Conservation (phyloP, 2,113 vertebrate genomes). For the Emydura subglobosa region DNA sequence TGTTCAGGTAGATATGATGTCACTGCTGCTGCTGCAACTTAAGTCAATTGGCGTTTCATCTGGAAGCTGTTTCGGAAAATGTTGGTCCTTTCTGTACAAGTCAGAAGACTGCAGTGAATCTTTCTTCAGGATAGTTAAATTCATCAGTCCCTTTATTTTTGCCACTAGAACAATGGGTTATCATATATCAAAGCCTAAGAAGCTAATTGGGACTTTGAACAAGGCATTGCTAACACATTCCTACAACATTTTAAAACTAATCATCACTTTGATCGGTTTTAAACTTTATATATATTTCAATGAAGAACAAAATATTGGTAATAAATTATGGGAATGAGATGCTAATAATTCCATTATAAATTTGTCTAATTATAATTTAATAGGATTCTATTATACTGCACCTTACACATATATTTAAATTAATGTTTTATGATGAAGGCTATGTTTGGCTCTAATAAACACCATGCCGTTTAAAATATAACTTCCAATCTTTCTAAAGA, state of each 20-base stretch:
- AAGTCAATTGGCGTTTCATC: not conserved
- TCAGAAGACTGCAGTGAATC: not conserved
- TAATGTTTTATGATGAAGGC: not conserved
- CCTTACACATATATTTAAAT: not conserved
- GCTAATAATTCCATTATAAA: not conserved
- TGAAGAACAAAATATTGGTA: not conserved
- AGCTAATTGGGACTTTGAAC: not conserved
- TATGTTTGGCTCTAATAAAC: not conserved
- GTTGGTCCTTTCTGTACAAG: not conserved
- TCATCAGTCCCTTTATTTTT: not conserved
- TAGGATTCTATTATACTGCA: not conserved
- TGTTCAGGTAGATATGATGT: not conserved
- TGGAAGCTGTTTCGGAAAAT: not conserved
- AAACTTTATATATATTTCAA: not conserved
- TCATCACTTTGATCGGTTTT: not conserved
- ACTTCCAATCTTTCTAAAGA: not conserved
- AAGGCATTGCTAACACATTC: not conserved
- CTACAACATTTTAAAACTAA: not conserved
- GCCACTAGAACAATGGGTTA: not conserved
- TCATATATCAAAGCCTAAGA: not conserved
- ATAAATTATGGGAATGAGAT: not conserved
- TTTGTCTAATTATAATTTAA: not conserved
- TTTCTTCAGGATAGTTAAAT: not conserved
- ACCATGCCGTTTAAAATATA: not conserved
- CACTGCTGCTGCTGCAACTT: not conserved